A percentile compares a stretch with the other conserved stretches of the same genome.
phyloP scores from a whole-genome alignment of 35 echinoderm and acorn worm genomes.

The Heliocidaris erythrogramma region DNA sequence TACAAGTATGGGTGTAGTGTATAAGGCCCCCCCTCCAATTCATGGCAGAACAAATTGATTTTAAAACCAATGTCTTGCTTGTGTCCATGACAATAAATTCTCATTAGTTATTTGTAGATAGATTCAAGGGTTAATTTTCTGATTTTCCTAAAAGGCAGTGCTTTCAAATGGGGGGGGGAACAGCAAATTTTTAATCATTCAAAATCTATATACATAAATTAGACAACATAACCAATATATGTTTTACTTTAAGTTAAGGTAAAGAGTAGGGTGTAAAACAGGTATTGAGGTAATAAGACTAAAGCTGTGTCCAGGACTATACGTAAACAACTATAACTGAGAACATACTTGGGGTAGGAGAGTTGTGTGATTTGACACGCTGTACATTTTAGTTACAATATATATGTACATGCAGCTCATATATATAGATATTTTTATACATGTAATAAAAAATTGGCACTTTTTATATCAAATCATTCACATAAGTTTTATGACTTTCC shows the following conservation, averaged over 20 bases:
- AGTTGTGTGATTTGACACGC: constrained; percentile 1
- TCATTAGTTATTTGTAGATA: too few species aligned
- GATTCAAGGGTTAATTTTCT: neutral
- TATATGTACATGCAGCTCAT: constrained; percentile 46
- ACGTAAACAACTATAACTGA: neutral
- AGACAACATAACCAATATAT: neutral
- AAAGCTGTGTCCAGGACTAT: neutral
- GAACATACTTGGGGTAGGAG: neutral
- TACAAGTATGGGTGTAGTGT: too few species aligned
- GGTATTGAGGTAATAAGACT: neutral
- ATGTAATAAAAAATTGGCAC: constrained; percentile 43
- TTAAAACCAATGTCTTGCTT: too few species aligned
- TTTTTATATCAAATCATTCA: constrained; percentile 46
- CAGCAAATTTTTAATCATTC: neutral
- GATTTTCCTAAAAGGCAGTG: neutral
- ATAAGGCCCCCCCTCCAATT: too few species aligned
- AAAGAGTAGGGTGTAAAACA: neutral
- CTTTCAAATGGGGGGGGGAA: neutral
- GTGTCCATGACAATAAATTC: too few species aligned
- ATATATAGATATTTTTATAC: constrained; percentile 44
- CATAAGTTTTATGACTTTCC: neutral
- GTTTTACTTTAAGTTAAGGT: neutral
- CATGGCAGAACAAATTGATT: too few species aligned
- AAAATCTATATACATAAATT: neutral
- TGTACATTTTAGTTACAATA: constrained; percentile 38